Evolutionary conservation across 2,888 invertebrate species (phyloP), one percentile per base, ranked within the genome.

Genomic region (Choreutis nemorana): DNA sequence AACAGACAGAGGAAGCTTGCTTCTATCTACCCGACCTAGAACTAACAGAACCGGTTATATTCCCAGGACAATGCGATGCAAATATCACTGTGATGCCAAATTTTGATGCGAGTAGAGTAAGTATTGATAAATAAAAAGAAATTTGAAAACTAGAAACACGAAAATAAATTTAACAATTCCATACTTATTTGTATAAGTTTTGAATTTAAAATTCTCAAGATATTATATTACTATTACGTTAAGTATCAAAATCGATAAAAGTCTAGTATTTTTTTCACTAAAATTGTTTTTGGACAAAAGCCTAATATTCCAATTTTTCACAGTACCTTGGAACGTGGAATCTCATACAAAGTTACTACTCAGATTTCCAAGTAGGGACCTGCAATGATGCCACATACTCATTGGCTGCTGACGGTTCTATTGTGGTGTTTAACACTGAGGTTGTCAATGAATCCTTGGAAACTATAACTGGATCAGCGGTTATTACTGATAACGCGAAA

Each of bases 301-400:
- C 25, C 11, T 25, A 23, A 4, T 13, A 25, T 13, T 13, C 11
- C 10, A 10, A 4, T 29, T 5, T 29, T 29, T 50, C 52, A 14
- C 29, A 64, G 63, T 68, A 57, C 24, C 2, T 39, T 7, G 63
- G 60, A 5, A 53, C 44, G 8, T 87, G 87, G 87, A 83, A 82
- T 44, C 81, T 86, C 43, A 80, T 82, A 8, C 81, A 84, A 41
- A 77, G 81, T 39, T 87, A 87, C 45, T 83, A 83, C 29, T 71
- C 83, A 2, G 45, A 81, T 10, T 81, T 79, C 41, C 82, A 86
- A 63, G 67, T 56, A 1, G 85, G 85, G 1, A 77, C 80, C 41
- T 87, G 87, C 47, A 81, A 83, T 15, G 80, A 81, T 6, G 83
- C 83, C 1, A 72, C 67, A 7, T 86, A 85, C 52, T 54, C 56